A percentile compares a stretch with the other conserved stretches of the same genome.
These are phyloP conservation scores for Steatornis caripensis DNA, from an alignment of 2,113 vertebrate genomes.

Conservation along the genomic window DNA sequence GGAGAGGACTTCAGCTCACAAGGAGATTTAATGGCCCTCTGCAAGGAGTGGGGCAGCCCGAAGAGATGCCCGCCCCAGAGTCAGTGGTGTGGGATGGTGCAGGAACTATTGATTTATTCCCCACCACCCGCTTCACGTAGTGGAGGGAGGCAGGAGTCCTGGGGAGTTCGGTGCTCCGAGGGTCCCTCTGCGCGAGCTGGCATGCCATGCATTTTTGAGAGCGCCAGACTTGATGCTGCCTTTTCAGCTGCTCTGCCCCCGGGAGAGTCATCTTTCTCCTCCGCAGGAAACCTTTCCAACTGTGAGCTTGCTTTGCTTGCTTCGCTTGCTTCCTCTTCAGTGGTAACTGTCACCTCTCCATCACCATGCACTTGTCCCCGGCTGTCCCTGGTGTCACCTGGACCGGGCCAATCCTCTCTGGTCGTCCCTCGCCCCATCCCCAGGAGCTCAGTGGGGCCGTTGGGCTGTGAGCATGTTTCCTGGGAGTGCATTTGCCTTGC, in stretches of 20 bases:
- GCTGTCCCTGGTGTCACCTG: neutral
- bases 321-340: neutral
- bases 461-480: neutral
- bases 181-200: neutral
- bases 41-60: neutral
- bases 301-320: neutral
- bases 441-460: neutral
- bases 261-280: neutral
- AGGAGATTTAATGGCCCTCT: neutral
- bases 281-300: neutral
- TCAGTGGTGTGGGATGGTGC: neutral
- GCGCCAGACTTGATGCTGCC: neutral
- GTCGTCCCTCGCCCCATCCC: neutral
- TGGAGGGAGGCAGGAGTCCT: neutral
- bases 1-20: neutral
- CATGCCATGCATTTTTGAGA: neutral
- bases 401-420: neutral
- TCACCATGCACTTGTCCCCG: neutral
- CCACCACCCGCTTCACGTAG: accelerated
- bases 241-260: neutral
- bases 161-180: accelerated
- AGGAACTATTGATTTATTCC: neutral
- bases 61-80: neutral
- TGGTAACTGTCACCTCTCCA: neutral
- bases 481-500: accelerated